Conservation (phyloP, 2,113 vertebrate genomes). For the Origma solitaria region DNA sequence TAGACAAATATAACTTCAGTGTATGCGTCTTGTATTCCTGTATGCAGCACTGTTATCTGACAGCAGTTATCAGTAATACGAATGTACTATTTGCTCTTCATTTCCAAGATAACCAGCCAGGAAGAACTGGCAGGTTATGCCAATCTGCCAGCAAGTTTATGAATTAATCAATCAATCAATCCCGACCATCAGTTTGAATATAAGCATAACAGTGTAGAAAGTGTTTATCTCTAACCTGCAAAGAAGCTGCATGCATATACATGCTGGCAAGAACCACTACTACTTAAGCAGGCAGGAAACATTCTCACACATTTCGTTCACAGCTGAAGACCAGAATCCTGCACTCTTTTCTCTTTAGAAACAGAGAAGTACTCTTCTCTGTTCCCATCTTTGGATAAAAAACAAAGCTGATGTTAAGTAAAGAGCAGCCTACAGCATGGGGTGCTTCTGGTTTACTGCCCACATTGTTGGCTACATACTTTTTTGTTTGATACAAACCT, state of each 20-base stretch:
- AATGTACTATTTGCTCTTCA: neutral
- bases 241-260: neutral
- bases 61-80: neutral
- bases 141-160: neutral
- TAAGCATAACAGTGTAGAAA: neutral
- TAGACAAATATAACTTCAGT: neutral
- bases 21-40: neutral
- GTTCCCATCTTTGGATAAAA: neutral
- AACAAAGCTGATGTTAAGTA: neutral
- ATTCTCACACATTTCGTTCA: neutral
- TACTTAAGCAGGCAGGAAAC: neutral
- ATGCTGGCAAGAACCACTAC: neutral
- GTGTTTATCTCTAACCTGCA: neutral
- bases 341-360: neutral
- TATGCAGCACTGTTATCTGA: neutral
- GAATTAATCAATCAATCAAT: neutral
- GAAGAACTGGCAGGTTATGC: neutral
- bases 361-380: neutral
- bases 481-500: slow-evolving; percentile 74
- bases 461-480: neutral
- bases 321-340: neutral
- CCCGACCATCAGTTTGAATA: neutral
- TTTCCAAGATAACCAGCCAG: neutral
- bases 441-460: neutral
- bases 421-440: neutral